phyloP scores from a whole-genome alignment of 2,113 vertebrate genomes.

The Microtus pennsylvanicus region DNA sequence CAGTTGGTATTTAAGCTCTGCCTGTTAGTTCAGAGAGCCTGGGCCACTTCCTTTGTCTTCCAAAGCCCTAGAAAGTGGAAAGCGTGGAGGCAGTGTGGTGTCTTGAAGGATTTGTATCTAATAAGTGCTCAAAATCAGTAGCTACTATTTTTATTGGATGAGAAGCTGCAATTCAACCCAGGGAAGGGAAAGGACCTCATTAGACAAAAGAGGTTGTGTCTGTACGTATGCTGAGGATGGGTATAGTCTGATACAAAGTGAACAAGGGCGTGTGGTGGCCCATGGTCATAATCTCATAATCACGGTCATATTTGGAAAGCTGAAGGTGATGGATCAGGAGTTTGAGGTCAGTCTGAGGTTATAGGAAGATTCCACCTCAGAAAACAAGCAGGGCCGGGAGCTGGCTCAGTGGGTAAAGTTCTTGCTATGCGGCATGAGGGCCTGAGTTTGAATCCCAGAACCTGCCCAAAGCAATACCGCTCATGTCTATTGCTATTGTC shows the following conservation, averaged over 20 bases:
- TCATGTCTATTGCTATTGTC: neutral
- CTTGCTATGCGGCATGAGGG: neutral
- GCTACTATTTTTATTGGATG: slow-evolving; percentile 40
- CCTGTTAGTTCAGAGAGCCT: neutral
- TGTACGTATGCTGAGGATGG: neutral
- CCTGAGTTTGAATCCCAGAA: neutral
- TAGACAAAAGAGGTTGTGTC: no score
- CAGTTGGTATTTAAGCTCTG: neutral
- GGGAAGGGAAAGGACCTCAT: neutral
- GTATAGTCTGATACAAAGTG: neutral
- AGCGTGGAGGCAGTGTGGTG: neutral
- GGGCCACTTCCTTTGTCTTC: neutral
- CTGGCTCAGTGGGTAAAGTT: neutral
- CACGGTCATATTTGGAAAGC: neutral
- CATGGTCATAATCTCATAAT: neutral
- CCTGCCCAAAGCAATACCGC: neutral
- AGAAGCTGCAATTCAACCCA: neutral
- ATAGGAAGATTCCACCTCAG: neutral
- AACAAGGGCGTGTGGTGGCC: neutral
- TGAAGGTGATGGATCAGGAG: neutral
- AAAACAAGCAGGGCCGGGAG: neutral
- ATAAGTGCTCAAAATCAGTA: neutral
- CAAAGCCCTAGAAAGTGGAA: neutral
- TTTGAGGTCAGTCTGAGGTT: neutral
- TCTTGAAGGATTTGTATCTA: neutral